Evolutionary conservation across 2,113 vertebrate species (phyloP), one percentile per base, ranked within the genome.

Genomic region (Uria aalge): DNA sequence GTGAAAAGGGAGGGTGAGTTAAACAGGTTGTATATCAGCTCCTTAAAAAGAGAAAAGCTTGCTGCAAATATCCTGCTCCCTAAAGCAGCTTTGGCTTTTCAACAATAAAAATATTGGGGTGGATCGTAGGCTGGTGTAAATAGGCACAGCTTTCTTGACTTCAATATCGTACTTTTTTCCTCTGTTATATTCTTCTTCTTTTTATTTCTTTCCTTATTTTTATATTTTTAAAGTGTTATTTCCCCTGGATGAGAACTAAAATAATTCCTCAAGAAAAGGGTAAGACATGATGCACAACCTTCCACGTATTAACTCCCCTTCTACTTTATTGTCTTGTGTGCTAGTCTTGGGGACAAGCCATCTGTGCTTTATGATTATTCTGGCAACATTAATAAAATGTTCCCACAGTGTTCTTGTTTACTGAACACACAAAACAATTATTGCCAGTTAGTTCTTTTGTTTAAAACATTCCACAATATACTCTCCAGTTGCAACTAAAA

Each of bases 331-430:
- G 21, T 66, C 48, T 38, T 57, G 14, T 87, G 29, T 74, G 41
- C n/a, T 79, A 74, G 71, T 75, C 41, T 92, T 86, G 59, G 32
- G 47, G 64, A 78, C 27, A 56, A 92, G 20, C 84, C 71, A 92
- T 93, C 62, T 96, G 74, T 84, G 64, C n/a, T 60, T 93, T 94
- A 79, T 57, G 30, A 81, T 74, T 78, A 59, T 95, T 96, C 78
- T 78, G 19, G 74, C 22, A 93, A 60, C 57, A 64, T 68, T 84
- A 91, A 60, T 90, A 75, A 94, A 89, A 64, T 74, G 24, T 92
- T 91, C 57, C 78, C 71, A 67, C 5, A 41, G 18, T 24, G 27
- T 26, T 72, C 45, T 84, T 85, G 7, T 50, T 81, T 71, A 64
- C 27, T 67, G 43, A 96, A 68, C 27, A 50, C 11, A 52, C 43